These are phyloP conservation scores for Neosilurus hyrtlii DNA, from an alignment of 2,797 vertebrate genomes.

Conservation along the genomic window DNA sequence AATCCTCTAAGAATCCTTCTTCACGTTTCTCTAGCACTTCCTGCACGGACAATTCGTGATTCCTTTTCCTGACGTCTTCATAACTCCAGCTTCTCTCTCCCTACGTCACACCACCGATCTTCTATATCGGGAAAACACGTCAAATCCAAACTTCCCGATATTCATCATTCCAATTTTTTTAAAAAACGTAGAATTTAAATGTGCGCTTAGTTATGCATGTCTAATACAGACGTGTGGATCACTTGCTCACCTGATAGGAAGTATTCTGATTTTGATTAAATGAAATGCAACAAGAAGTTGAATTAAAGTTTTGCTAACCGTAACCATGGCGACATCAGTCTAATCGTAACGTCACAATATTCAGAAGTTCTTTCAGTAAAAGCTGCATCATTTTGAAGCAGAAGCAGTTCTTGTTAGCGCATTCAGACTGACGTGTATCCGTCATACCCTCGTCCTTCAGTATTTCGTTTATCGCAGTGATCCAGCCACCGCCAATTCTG, in stretches of 20 bases:
- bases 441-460: slow-evolving; percentile 39
- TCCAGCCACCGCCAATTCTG: slow-evolving; percentile 41
- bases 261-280: no score
- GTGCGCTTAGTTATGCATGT: neutral
- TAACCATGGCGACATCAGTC: neutral
- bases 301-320: no score
- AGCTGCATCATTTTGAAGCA: neutral
- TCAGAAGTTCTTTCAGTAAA: neutral
- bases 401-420: neutral
- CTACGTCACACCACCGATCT: neutral
- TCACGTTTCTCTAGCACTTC: neutral
- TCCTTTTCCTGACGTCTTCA: neutral
- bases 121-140: neutral
- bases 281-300: neutral
- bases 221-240: neutral
- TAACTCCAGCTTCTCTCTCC: neutral
- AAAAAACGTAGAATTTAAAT: neutral
- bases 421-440: neutral
- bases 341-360: neutral
- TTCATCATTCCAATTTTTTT: neutral
- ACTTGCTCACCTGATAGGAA: neutral
- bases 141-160: neutral
- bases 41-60: neutral
- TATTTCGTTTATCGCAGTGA: slow-evolving; percentile 44
- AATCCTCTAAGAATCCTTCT: neutral